phyloP scores from a whole-genome alignment of 2,888 invertebrate genomes.

The Aphidius colemani region DNA sequence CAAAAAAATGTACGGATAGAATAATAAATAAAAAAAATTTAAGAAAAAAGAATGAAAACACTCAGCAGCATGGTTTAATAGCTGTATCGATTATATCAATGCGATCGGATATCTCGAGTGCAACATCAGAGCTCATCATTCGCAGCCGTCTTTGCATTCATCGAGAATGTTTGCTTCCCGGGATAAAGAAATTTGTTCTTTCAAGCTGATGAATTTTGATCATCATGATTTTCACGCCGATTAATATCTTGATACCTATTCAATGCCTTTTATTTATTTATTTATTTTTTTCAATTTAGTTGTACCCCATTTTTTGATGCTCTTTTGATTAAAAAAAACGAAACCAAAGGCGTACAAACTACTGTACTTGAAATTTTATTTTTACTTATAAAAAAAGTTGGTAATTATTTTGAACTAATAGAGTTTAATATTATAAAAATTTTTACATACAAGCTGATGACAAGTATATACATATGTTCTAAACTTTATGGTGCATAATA shows the following conservation, averaged over 20 bases:
- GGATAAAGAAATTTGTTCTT: constrained; percentile 26
- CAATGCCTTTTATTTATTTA: background rate
- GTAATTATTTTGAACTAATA: too few relatives aligned
- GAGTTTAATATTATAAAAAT: too few relatives aligned
- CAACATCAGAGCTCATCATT: constrained; percentile 28
- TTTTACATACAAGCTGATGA: too few relatives aligned
- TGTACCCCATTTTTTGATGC: too few relatives aligned
- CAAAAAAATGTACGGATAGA: background rate
- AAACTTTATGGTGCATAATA: too few relatives aligned
- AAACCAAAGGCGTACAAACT: too few relatives aligned
- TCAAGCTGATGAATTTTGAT: background rate
- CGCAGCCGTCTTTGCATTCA: constrained; percentile 22
- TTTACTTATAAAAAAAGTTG: too few relatives aligned
- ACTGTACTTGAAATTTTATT: too few relatives aligned
- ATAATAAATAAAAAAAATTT: constrained; percentile 13
- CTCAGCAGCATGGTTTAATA: constrained; percentile 25
- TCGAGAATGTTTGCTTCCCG: constrained; percentile 15
- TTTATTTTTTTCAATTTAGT: background rate
- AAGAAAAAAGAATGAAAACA: constrained; percentile 16
- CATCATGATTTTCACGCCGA: constrained; percentile 12
- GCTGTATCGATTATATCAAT: constrained; percentile 29
- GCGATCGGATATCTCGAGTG: constrained; percentile 34
- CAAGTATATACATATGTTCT: too few relatives aligned
- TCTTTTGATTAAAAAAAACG: too few relatives aligned
- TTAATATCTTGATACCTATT: constrained; percentile 12